phyloP scores from a whole-genome alignment of 2,797 vertebrate species.

The Pelobates cultripes region DNA sequence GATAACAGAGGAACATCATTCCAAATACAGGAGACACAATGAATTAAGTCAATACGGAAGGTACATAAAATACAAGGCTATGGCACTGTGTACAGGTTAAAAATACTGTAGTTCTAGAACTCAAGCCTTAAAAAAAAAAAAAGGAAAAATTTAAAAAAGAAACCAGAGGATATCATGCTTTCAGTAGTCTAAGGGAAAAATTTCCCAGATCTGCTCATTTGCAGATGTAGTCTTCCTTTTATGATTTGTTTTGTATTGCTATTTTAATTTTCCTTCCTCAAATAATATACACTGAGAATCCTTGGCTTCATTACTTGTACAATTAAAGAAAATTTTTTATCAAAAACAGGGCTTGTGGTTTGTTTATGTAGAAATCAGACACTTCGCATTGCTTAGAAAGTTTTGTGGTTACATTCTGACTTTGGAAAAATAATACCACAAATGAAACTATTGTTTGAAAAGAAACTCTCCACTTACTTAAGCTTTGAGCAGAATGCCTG shows the following conservation, averaged over 20 bases:
- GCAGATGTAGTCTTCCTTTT: no score
- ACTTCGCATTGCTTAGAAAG: not conserved
- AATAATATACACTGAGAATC: not conserved
- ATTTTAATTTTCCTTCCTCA: not conserved
- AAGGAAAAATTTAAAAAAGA: no score
- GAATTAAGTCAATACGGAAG: no score
- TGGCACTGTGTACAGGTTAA: no score
- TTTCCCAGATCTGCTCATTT: no score
- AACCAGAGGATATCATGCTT: no score
- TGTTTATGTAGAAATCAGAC: constrained; percentile 1
- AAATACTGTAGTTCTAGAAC: no score
- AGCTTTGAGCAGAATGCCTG: not conserved
- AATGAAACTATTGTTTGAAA: not conserved
- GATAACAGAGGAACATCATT: no score
- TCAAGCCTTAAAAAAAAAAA: no score
- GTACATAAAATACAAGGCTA: no score
- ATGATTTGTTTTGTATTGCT: not conserved
- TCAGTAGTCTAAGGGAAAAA: no score
- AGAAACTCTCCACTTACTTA: not conserved
- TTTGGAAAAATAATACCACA: not conserved
- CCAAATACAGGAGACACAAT: no score
- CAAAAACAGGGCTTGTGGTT: constrained; percentile 1
- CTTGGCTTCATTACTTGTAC: not conserved
- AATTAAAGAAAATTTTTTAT: not conserved
- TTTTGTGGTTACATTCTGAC: not conserved